Base-by-base conservation (phyloP, 2,797 vertebrate species). In the Aulostomus chinensis region DNA sequence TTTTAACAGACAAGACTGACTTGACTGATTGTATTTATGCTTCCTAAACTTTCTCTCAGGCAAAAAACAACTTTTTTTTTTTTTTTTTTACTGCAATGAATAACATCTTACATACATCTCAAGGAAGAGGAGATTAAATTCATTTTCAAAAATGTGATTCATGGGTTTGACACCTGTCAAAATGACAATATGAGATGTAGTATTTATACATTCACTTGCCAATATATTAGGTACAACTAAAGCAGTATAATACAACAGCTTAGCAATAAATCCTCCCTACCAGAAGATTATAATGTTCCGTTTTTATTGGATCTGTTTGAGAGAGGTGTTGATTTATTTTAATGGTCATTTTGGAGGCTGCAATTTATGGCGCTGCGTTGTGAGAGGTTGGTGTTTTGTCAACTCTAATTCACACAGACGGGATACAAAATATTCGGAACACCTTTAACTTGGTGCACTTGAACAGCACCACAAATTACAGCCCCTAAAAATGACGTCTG, bases 21-120 rank as follows among this genome's bases (percentile, higher is more conserved):
- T 32, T 68, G 60, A 63, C 35, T 55, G 64, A 40, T 57, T 48
- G 49, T 43, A 40, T 58, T 42, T 49, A 62, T 42, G 30, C n/a
- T 46, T 68, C 36, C 5, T 31, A 63, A 78, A 76, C 58, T 68
- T 84, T 68, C 64, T 76, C 68, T 8, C 35, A 55, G 65, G 65
- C 58, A 46, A 60, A 65, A 61, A 51, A n/a, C 40, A 61, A 59
- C 17, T 16, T 38, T 13, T 22, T 67, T 25, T 5, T 32, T 47
- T 6, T 31, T 22, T 9, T 18, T 15, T 17, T 15, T 17, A 25
- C 9, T 22, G 37, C 14, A 6, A 35, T 59, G 46, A 54, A 47
- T 24, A 36, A 22, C 60, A 62, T 43, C 68, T 67, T 39, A 55
- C 49, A 46, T 7, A 28, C 26, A 55, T 65, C 49, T 36, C 24